Evolutionary conservation across 35 echinoderm and acorn worm genomes (phyloP), one percentile per base, ranked within the genome.

Genomic region (Heliocidaris erythrogramma): DNA sequence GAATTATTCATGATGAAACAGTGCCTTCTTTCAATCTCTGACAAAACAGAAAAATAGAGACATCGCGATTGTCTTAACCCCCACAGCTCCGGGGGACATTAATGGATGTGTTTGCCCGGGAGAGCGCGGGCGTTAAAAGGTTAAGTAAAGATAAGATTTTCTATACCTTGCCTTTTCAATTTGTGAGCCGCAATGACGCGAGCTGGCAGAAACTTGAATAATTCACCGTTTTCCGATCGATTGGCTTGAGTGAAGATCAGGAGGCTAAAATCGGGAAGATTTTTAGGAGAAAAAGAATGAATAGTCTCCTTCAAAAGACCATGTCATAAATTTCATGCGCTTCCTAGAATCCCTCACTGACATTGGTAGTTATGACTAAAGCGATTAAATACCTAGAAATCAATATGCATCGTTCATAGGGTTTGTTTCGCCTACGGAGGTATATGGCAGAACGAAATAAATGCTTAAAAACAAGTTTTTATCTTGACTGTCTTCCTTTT

Each of bases 161-260:
- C 14, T 78, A 78, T n/a, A 78, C 65, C 65, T 78, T 78, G 65
- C 65, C 65, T 78, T 42, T 78, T 78, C 65, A 78, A 78, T 78
- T 27, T 27, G 65, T 78, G 65, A 78, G 27, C 65, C 65, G 27
- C 65, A 78, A 78, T 89, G 87, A 89, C 87, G 87, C 87, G 87
- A 89, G 87, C 87, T 89, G 87, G 29, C 87, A 48, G 47, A 17
- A 89, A 47, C 87, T 92, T 92, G 91, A 92, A 92, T 92, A 92
- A 92, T 92, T 92, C 91, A 92, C 91, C 17, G 91, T 49, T 59
- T 92, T 52, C 48, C 50, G n/a, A 92, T 92, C 91, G 49, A 49
- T 92, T 30, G 91, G 50, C 17, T 32, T 32, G 87, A 32, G 47
- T 47, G 87, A 48, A 89, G 87, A 89, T 89, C 87, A 89, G 31